Base-by-base conservation (phyloP, 2,888 invertebrate genomes). In the Junonia oenone region DNA sequence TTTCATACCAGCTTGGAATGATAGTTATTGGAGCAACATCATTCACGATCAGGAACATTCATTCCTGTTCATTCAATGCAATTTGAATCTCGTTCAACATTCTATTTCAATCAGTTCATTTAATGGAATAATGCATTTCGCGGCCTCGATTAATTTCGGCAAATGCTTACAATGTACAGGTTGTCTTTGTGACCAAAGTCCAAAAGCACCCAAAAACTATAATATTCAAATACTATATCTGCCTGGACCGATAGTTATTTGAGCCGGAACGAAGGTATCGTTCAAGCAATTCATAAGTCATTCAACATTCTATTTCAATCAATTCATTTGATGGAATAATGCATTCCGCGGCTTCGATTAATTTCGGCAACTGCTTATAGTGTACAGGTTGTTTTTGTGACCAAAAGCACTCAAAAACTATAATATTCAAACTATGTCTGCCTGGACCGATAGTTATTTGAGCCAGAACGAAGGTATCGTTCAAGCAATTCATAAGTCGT, bases 321-420 rank as follows among this genome's bases (percentile, higher is more conserved):
- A 54, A 54, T 19, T 49, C 26, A 22, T 43, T 43, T 43, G 37
- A 37, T 37, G 37, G 17, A 49, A 54, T 53, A 53, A 53, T 38
- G 48, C 54, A 48, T 54, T 26, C 40, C 54, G 46, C 47, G 54
- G 47, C 38, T 38, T 38, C 40, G 48, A 54, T 40, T 48, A 40
- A 48, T 54, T 54, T 54, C 17, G 54, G 48, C 47, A 38, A 52
- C 26, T 37, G 31, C 40, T 47, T 51, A n/a, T n/a, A 31, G 35
- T 11, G 52, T 57, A 58, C 63, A 61, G 59, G 61, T 56, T 51
- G 15, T 54, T 40, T 54, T 35, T 48, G 43, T 37, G 56, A 52
- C 56, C n/a, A n/a, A n/a, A n/a, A n/a, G n/a, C n/a, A n/a, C n/a
- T n/a, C n/a, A n/a, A n/a, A 29, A 29, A 29, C 1, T 29, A 6